Conservation (phyloP, 2,113 vertebrate genomes). For the Pardalotus punctatus region DNA sequence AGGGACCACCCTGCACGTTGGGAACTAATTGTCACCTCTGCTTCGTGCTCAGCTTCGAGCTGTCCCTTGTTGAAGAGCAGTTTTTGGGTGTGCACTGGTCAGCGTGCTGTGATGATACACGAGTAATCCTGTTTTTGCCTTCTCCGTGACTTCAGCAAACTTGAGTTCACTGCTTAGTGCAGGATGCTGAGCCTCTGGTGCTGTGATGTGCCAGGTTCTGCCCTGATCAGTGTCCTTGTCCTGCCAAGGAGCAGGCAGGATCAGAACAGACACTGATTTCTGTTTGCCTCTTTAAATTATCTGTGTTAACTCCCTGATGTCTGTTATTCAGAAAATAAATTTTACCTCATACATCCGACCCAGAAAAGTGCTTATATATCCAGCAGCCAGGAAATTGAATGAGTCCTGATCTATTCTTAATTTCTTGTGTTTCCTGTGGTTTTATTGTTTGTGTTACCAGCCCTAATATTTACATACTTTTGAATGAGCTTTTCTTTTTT, state of each 20-base stretch:
- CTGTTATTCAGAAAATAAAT: neutral
- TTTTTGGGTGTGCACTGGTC: neutral
- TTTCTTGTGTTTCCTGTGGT: constrained; percentile 62
- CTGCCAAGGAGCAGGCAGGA: neutral
- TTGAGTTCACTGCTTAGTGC: neutral
- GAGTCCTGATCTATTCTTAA: constrained; percentile 51
- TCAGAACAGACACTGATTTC: neutral
- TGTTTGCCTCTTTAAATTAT: neutral
- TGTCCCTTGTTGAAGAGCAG: neutral
- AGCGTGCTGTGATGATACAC: neutral
- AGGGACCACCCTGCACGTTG: neutral
- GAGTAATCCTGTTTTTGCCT: neutral
- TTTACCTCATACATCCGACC: neutral
- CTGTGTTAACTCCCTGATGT: neutral
- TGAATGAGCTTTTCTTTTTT: constrained; percentile 56
- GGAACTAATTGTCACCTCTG: constrained; percentile 1
- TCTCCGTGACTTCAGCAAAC: neutral
- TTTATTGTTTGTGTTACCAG: constrained; percentile 58
- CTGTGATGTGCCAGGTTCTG: neutral
- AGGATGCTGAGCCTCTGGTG: neutral
- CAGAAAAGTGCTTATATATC: neutral
- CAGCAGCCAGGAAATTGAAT: constrained; percentile 29
- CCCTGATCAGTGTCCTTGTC: neutral
- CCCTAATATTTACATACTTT: constrained; percentile 58
- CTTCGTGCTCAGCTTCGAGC: neutral